phyloP scores from a whole-genome alignment of 2,888 invertebrate genomes.

The Rhimphoctona megacephalus region DNA sequence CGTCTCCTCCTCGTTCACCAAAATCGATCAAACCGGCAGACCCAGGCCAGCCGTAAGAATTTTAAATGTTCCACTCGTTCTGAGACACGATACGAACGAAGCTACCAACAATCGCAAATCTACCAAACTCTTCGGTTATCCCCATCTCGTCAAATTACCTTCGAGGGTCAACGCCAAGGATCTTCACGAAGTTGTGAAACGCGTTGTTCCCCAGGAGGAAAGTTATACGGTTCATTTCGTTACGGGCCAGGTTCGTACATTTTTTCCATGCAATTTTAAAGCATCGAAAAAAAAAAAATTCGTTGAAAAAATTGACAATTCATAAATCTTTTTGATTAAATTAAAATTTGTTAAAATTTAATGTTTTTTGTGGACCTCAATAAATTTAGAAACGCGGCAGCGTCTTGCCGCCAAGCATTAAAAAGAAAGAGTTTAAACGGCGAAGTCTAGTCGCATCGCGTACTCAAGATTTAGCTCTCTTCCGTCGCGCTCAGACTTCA shows the following conservation, averaged over 20 bases:
- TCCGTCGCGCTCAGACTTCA: too few species aligned
- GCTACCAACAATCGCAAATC: conserved; percentile 85
- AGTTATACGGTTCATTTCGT: conserved; percentile 86
- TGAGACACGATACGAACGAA: conserved; percentile 85
- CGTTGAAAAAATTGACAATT: not conserved
- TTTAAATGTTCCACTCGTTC: conserved; percentile 86
- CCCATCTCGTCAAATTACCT: conserved; percentile 86
- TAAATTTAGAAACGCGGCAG: too few species aligned
- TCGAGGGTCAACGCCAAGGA: conserved; percentile 85
- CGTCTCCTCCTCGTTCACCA: conserved; percentile 79
- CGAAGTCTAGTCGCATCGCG: too few species aligned
- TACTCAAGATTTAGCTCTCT: too few species aligned
- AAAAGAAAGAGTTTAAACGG: too few species aligned
- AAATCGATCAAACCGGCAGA: conserved; percentile 82
- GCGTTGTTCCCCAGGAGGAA: conserved; percentile 85
- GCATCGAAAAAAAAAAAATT: not conserved
- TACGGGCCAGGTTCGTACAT: conserved; percentile 86
- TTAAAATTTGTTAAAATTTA: not conserved
- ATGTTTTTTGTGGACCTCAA: too few species aligned
- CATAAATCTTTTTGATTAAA: too few species aligned
- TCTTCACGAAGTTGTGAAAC: conserved; percentile 85
- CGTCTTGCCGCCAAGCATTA: too few species aligned
- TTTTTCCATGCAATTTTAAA: conserved; percentile 40
- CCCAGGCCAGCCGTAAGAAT: conserved; percentile 83
- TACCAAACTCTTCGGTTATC: conserved; percentile 86